These are phyloP conservation scores for Enteromius treurensis DNA, from an alignment of 2,797 vertebrate genomes.

Conservation along the genomic window DNA sequence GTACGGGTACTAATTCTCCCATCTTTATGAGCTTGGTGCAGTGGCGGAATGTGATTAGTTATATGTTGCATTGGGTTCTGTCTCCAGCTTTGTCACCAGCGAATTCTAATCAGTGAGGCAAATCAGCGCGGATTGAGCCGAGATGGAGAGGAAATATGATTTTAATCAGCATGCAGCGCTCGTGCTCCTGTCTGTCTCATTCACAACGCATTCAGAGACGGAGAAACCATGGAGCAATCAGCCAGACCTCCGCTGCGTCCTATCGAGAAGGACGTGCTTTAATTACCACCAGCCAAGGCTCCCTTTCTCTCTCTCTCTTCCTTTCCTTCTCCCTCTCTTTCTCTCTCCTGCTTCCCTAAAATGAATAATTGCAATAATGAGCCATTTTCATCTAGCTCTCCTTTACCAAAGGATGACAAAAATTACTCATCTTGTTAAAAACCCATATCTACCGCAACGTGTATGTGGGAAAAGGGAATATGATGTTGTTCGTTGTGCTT, in stretches of 20 bases:
- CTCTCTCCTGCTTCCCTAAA: constrained; percentile 18
- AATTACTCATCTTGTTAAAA: constrained; percentile 63
- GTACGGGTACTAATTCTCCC: constrained; percentile 21
- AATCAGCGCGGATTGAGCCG: constrained; percentile 58
- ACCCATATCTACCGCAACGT: constrained; percentile 47
- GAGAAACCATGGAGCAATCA: constrained; percentile 63
- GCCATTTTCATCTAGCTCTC: constrained; percentile 54
- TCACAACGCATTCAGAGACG: constrained; percentile 56
- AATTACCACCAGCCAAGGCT: constrained; percentile 65
- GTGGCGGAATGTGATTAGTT: constrained; percentile 49
- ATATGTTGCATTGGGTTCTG: constrained; percentile 45
- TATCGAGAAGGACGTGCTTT: constrained; percentile 60
- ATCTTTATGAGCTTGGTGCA: constrained; percentile 23
- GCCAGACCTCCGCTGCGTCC: constrained; percentile 60
- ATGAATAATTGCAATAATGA: constrained; percentile 58
- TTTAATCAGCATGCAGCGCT: constrained; percentile 63
- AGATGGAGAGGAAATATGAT: constrained; percentile 63
- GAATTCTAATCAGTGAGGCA: constrained; percentile 62
- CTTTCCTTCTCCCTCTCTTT: constrained; percentile 4
- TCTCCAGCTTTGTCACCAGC: constrained; percentile 57
- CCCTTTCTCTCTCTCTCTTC: constrained; percentile 21
- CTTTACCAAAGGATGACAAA: constrained; percentile 57
- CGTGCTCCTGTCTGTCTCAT: constrained; percentile 58
- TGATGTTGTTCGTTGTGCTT: constrained; percentile 40
- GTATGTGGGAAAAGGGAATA: constrained; percentile 44